Conservation (phyloP, 2,888 invertebrate species). For the Drosophila prostipennis region DNA sequence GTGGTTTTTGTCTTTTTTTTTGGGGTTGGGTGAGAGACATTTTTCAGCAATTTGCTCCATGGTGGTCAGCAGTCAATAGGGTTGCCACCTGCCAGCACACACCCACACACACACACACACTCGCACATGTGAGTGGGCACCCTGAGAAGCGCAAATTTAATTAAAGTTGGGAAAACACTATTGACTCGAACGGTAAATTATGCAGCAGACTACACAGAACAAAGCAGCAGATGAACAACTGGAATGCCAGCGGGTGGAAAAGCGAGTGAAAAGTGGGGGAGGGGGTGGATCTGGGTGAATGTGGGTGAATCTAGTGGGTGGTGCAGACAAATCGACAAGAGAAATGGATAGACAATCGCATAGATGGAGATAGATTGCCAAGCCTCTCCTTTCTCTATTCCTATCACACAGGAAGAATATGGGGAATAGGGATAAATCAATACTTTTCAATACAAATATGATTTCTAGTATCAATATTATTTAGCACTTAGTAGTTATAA, state of each 20-base stretch:
- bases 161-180: constrained; percentile 73
- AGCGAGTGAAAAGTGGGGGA: neutral
- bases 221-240: constrained; percentile 42
- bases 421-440: neutral
- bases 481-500: no score
- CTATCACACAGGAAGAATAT: constrained; percentile 3
- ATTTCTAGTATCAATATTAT: neutral
- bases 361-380: constrained; percentile 49
- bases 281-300: neutral
- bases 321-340: constrained; percentile 40
- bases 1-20: constrained; percentile 11
- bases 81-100: constrained; percentile 21
- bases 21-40: constrained; percentile 37
- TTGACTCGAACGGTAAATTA: constrained; percentile 75
- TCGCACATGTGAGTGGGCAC: constrained; percentile 9
- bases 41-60: constrained; percentile 60
- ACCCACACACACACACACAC: constrained; percentile 2
- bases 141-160: constrained; percentile 71
- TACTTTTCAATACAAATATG: no score
- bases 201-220: constrained; percentile 68
- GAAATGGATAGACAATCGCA: constrained; percentile 48
- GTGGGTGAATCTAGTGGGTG: neutral
- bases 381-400: neutral
- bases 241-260: constrained; percentile 10
- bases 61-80: constrained; percentile 36